A percentile compares a stretch with the other conserved stretches of the same genome.
phyloP scores from a whole-genome alignment of 2,888 invertebrate genomes.

The Petrolisthes manimaculis region DNA sequence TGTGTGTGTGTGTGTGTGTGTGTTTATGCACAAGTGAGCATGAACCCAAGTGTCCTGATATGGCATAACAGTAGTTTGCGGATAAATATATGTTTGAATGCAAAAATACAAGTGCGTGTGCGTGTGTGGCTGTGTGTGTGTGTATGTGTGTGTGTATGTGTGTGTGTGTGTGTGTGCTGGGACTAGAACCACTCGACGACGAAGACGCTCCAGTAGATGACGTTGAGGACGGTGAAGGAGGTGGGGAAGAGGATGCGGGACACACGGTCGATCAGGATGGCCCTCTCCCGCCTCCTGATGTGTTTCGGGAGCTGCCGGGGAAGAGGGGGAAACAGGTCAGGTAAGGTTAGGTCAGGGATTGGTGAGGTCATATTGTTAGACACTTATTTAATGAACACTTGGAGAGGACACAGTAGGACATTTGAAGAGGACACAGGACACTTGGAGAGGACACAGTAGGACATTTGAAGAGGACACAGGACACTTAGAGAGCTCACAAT shows the following conservation, averaged over 20 bases:
- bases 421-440: too few species aligned
- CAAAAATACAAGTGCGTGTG: background rate
- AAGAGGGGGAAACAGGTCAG: background rate
- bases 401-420: too few species aligned
- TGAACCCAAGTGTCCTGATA: background rate
- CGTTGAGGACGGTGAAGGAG: constrained; percentile 68
- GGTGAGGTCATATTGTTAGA: too few species aligned
- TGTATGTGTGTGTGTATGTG: background rate
- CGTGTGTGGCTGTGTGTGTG: background rate
- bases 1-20: too few species aligned
- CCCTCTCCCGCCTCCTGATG: constrained; percentile 61
- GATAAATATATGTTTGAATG: background rate
- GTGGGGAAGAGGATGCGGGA: constrained; percentile 68
- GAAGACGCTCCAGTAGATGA: constrained; percentile 68
- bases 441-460: too few species aligned
- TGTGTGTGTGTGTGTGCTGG: background rate
- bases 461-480: too few species aligned
- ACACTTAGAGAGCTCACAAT: too few species aligned
- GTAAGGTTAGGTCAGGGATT: too few species aligned
- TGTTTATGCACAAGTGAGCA: background rate
- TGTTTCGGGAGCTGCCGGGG: constrained; percentile 31
- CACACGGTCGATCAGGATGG: constrained; percentile 66
- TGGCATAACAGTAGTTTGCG: background rate
- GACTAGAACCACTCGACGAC: constrained; percentile 61
- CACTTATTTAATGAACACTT: too few species aligned